A percentile compares a stretch with the other conserved stretches of the same genome.
Conservation (phyloP, 2,797 vertebrate species). For the Taeniopygia guttata region DNA sequence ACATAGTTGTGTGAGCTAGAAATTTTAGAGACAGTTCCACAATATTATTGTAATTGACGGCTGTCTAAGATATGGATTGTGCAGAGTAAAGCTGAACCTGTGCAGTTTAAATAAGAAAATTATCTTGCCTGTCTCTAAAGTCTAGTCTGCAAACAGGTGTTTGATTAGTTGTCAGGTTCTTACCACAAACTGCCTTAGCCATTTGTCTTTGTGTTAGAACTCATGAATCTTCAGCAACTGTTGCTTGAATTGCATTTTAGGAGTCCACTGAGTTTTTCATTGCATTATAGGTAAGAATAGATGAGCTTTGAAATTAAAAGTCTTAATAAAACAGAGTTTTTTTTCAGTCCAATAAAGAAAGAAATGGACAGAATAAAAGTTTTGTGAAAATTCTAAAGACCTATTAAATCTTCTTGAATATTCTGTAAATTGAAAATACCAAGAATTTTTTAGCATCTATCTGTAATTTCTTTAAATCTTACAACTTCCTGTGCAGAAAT, state of each 20-base stretch:
- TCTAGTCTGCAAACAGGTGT: neutral
- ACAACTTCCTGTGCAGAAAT: neutral
- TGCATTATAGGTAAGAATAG: neutral
- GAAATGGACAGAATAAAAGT: neutral
- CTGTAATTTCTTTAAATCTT: neutral
- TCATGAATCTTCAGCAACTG: neutral
- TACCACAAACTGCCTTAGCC: neutral
- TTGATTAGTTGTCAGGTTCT: neutral
- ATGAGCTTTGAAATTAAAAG: neutral
- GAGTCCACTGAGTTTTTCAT: neutral
- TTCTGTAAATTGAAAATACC: neutral
- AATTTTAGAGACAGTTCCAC: neutral
- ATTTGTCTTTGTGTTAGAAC: neutral
- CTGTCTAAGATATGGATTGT: neutral
- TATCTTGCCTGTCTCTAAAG: neutral
- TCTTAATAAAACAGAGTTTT: neutral
- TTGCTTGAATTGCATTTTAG: neutral
- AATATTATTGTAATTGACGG: neutral
- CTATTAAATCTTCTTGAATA: neutral
- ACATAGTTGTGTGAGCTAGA: neutral
- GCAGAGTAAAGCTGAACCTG: neutral
- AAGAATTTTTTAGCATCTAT: neutral
- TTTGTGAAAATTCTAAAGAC: neutral
- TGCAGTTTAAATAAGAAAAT: neutral
- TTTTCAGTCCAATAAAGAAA: neutral